Conservation (phyloP, 2,888 invertebrate species). For the Trachelus iudaicus region DNA sequence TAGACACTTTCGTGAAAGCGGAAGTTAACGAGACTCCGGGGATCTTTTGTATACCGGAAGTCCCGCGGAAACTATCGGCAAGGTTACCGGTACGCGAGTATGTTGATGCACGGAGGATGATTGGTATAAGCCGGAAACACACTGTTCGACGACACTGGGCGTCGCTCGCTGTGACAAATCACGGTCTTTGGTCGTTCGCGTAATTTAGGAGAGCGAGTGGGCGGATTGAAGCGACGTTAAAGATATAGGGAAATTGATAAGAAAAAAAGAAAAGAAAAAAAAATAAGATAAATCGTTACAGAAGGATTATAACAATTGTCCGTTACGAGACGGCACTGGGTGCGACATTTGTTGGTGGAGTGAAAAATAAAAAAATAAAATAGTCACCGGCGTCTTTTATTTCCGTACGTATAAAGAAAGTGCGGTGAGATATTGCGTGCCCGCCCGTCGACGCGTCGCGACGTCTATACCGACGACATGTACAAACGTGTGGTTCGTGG, state of each 20-base stretch:
- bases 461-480: constrained; percentile 10
- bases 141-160: not conserved
- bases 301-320: not conserved
- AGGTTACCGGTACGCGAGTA: not conserved
- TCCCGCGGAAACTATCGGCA: not conserved
- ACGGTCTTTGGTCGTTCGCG: not conserved
- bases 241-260: not conserved
- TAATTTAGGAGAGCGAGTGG: not conserved
- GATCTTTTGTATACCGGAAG: not conserved
- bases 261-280: constrained; percentile 14
- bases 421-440: not conserved
- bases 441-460: constrained; percentile 1
- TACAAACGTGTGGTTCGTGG: constrained; percentile 33
- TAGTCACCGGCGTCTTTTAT: not conserved
- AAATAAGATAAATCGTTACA: not conserved
- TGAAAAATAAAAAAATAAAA: not conserved
- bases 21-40: not conserved
- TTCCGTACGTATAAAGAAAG: not conserved
- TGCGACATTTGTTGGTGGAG: not conserved
- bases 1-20: not conserved
- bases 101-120: not conserved
- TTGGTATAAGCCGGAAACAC: not conserved
- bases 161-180: not conserved
- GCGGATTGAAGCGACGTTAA: not conserved
- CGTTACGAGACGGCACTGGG: not conserved